Percentiles rank a stretch among this genome's conserved stretches.
Evolutionary conservation across 2,113 vertebrate genomes (phyloP).

Genomic region (Leuciscus idus): DNA sequence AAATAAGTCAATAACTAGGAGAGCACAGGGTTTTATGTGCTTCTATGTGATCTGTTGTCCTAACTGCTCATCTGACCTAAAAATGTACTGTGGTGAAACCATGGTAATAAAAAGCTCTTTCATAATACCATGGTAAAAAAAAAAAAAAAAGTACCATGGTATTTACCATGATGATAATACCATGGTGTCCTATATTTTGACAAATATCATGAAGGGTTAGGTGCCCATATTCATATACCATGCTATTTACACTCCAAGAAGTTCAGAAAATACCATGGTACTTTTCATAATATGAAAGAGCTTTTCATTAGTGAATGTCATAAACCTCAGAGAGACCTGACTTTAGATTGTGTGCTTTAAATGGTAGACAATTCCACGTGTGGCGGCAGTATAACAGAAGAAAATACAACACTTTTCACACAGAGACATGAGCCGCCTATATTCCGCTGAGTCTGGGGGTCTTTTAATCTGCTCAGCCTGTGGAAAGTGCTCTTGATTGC

Average conservation of each 20-base stretch:
- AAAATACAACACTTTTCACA: slow-evolving; percentile 29
- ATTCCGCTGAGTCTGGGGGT: slow-evolving; percentile 32
- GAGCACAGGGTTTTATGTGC: background rate
- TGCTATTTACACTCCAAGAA: background rate
- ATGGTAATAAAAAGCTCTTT: background rate
- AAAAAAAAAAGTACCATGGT: background rate
- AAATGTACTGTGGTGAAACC: background rate
- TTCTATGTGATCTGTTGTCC: slow-evolving; percentile 8
- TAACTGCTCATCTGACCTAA: slow-evolving; percentile 21
- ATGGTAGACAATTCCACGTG: background rate
- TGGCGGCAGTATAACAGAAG: background rate
- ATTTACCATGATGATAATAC: background rate
- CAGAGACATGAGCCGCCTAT: slow-evolving; percentile 8
- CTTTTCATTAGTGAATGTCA: background rate
- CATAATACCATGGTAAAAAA: background rate
- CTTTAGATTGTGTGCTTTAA: background rate
- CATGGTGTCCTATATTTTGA: background rate
- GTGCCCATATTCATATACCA: background rate
- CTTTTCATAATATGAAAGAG: background rate
- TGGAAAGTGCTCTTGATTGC: slow-evolving; percentile 32
- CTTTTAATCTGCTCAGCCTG: slow-evolving; percentile 50
- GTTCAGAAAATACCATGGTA: background rate
- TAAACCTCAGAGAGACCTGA: background rate
- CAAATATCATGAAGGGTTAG: background rate
- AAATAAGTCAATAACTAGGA: slow-evolving; percentile 1